Evolutionary conservation across 2,888 invertebrate species (phyloP), one percentile per base, ranked within the genome.

Genomic region (Eumerus sabulonum): DNA sequence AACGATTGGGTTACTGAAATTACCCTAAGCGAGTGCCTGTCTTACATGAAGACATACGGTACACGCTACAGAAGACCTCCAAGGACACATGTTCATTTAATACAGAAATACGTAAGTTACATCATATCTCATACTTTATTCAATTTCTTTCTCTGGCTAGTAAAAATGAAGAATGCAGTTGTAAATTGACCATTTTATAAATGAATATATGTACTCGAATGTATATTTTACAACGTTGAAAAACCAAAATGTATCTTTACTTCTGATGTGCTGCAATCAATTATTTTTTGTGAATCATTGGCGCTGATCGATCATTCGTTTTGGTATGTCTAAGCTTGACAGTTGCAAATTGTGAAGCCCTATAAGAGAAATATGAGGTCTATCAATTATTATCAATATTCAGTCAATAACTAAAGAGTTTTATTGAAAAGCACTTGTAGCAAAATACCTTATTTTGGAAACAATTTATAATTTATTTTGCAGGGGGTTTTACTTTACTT

Each of bases 241-340:
- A 27, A 27, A n/a, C n/a, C n/a, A n/a, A 27, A 27, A 27, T 4
- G 27, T 27, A 14, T 38, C 4, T 19, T 18, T 54, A 16, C 0
- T 12, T 35, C 38, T 13, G 12, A 19, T 57, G 47, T 27, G 44
- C 9, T 27, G 27, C 27, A 27, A 4, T 27, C 27, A 27, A 2
- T 27, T n/a, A 27, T 4, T 27, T 87, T 73, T 87, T 84, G 83
- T 86, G 85, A 72, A 93, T 91, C 90, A 94, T 92, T 83, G 95
- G 95, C 84, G 95, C 94, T 83, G 95, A 94, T 85, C 95, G 93
- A 90, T 96, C 95, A 89, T 95, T 95, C 87, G 95, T 95, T 90
- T 94, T 93, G 86, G 94, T 93, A 91, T 95, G 95, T 88, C 95
- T 92, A 88, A 96, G 92, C 91, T 96, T 96, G 88, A 96, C 95